A percentile compares a stretch with the other conserved stretches of the same genome.
Conservation (phyloP, 2,797 vertebrate species). For the Malurus splendens region DNA sequence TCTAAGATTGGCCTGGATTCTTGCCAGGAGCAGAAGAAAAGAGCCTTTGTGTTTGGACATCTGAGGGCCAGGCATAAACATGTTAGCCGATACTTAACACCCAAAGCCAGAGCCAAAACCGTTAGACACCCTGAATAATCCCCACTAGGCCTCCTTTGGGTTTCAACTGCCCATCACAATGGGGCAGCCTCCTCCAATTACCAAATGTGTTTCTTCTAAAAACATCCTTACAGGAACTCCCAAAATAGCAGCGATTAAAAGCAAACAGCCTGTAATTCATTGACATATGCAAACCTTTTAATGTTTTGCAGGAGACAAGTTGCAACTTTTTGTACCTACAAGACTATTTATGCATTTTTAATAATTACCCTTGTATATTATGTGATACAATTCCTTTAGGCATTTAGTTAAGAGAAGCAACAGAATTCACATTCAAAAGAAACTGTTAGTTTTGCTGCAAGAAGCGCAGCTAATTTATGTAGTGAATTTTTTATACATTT, state of each 20-base stretch:
- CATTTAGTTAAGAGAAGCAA: slow-evolving; percentile 58
- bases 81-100: slow-evolving; percentile 80
- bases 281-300: slow-evolving; percentile 68
- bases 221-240: slow-evolving; percentile 71
- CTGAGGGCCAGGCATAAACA: slow-evolving; percentile 77
- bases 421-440: slow-evolving; percentile 59
- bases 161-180: slow-evolving; percentile 71
- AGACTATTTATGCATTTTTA: slow-evolving; percentile 68
- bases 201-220: slow-evolving; percentile 67
- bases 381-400: slow-evolving; percentile 62
- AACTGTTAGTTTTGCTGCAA: slow-evolving; percentile 64
- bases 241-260: slow-evolving; percentile 72
- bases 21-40: slow-evolving; percentile 75
- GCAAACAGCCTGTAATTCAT: slow-evolving; percentile 71
- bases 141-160: slow-evolving; percentile 62
- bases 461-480: slow-evolving; percentile 66
- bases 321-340: slow-evolving; percentile 61
- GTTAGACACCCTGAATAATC: slow-evolving; percentile 76
- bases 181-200: slow-evolving; percentile 67
- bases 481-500: slow-evolving; percentile 64
- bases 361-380: slow-evolving; percentile 66
- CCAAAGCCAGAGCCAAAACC: slow-evolving; percentile 76
- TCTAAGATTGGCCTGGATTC: slow-evolving; percentile 77
- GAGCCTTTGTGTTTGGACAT: slow-evolving; percentile 77
- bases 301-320: slow-evolving; percentile 68